phyloP scores from a whole-genome alignment of 2,888 invertebrate species.

The Auanema freiburgensis region DNA sequence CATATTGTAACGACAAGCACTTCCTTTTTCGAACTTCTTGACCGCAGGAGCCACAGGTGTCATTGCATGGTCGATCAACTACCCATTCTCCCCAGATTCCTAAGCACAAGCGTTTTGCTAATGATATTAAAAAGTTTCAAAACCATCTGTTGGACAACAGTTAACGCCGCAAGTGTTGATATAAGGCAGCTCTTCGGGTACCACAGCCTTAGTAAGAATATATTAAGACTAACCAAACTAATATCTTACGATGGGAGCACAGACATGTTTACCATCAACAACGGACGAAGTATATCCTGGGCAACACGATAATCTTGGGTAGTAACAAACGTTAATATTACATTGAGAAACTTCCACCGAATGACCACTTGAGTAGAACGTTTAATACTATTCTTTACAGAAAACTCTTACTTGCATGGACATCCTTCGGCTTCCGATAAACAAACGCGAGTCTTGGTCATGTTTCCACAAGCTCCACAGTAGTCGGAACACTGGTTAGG shows the following conservation, averaged over 20 bases:
- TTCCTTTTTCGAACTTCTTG: conserved; percentile 23
- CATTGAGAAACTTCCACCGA: conserved; percentile 6
- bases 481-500: conserved; percentile 34
- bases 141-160: conserved; percentile 27
- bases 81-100: conserved; percentile 50
- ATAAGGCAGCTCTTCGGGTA: conserved; percentile 17
- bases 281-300: conserved; percentile 16
- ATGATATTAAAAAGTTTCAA: neutral
- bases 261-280: conserved; percentile 10
- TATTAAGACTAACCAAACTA: neutral
- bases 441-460: conserved; percentile 33
- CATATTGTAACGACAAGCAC: conserved; percentile 40
- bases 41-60: conserved; percentile 51
- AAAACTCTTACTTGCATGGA: conserved; percentile 27
- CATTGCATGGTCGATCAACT: conserved; percentile 28
- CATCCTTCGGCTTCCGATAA: conserved; percentile 31
- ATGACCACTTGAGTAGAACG: neutral
- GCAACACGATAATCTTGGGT: conserved; percentile 23
- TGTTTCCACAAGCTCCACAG: conserved; percentile 41
- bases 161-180: conserved; percentile 29
- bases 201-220: neutral
- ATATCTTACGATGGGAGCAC: conserved; percentile 6
- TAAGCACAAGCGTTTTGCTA: too few species aligned
- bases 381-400: too few species aligned
- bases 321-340: conserved; percentile 21